A percentile compares a stretch with the other conserved stretches of the same genome.
These are phyloP conservation scores for Oikopleura dioica DNA, from an alignment of 23 tunicate genomes.

Conservation along the genomic window DNA sequence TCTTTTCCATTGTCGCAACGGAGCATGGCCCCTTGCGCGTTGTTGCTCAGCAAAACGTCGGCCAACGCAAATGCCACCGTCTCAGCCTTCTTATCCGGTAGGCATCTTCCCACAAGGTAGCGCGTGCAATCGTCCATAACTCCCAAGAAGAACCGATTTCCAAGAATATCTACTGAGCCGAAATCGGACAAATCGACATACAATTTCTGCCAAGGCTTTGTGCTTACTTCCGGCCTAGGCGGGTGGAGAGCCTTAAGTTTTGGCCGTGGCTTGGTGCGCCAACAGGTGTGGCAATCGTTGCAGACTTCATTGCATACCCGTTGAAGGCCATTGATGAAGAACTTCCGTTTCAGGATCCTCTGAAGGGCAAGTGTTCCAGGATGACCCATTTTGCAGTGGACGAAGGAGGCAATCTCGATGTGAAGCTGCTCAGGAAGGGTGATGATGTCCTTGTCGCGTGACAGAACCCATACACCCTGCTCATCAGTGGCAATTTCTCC, in stretches of 20 bases:
- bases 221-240: background rate
- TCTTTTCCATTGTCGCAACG: background rate
- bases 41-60: background rate
- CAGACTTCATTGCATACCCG: background rate
- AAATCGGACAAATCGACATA: background rate
- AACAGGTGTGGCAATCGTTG: background rate
- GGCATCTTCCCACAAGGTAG: background rate
- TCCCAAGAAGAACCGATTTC: background rate
- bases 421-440: background rate
- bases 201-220: background rate
- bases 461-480: no score
- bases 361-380: background rate
- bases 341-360: background rate
- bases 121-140: background rate
- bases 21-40: background rate
- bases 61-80: background rate
- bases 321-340: background rate
- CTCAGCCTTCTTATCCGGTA: conserved; percentile 2
- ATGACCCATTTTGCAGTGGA: background rate
- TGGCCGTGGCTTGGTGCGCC: background rate
- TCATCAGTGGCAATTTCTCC: background rate
- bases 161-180: background rate
- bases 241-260: background rate
- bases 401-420: background rate
- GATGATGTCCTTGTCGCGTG: background rate